Percentiles rank a stretch among this genome's conserved stretches.
These are phyloP conservation scores for Papilio polytes DNA, from an alignment of 1,140 invertebrate species.

Conservation along the genomic window DNA sequence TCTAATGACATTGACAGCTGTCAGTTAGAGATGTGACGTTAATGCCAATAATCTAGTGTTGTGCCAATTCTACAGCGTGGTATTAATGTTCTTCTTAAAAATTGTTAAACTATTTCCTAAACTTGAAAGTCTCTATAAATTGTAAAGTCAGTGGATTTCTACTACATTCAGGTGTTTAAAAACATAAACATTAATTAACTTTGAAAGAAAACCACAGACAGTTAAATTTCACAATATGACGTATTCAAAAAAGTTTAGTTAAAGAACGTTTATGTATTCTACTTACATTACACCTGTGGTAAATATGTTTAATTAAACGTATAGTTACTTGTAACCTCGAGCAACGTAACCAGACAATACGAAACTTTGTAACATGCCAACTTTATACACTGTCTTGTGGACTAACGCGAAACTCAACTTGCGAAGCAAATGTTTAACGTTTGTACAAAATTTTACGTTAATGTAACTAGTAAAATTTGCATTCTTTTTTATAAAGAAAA, in stretches of 20 bases:
- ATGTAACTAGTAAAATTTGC: not conserved
- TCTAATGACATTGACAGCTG: too few species aligned
- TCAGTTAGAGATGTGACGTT: too few species aligned
- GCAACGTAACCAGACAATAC: not conserved
- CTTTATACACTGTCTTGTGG: not conserved
- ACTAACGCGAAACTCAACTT: not conserved
- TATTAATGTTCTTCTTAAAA: too few species aligned
- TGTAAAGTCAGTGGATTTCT: too few species aligned
- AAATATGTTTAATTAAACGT: not conserved
- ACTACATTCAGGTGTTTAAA: not conserved
- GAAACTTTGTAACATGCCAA: not conserved
- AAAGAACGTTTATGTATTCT: not conserved
- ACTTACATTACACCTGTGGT: not conserved
- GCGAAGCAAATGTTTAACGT: too few species aligned
- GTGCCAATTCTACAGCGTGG: too few species aligned
- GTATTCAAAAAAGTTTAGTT: not conserved
- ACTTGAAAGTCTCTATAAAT: not conserved
- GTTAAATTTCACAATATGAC: not conserved
- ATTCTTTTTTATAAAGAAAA: not conserved
- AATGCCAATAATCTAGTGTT: too few species aligned
- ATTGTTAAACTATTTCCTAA: too few species aligned
- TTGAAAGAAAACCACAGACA: not conserved
- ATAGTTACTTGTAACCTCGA: not conserved
- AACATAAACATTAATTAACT: not conserved
- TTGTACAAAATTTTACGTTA: too few species aligned